Evolutionary conservation across 1,140 invertebrate species (phyloP), one percentile per base, ranked within the genome.

Genomic region (Penaeus chinensis): DNA sequence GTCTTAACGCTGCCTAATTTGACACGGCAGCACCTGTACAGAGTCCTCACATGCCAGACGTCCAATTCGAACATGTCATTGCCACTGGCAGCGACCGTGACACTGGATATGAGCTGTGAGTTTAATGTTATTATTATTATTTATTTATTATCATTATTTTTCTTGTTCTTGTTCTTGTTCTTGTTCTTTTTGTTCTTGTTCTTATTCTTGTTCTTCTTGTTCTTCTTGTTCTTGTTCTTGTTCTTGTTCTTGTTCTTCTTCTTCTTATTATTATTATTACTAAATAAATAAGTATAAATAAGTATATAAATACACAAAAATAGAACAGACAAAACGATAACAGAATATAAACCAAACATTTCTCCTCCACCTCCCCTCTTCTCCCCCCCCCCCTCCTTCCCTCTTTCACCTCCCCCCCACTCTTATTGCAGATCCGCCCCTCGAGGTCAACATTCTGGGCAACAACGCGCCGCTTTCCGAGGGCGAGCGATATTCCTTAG

Each of bases 21-120:
- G n/a, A 88, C 89, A 18, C 83, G 91, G 22, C 84, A 89, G 4
- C 91, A 92, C 74, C 88, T 92, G 24, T 84, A 90, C 37, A 84
- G 89, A 7, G 85, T 77, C 20, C 77, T 91, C 19, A 91, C 90
- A 10, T 92, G 91, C 82, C 91, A 90, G 82, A 91, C 91, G 0
- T 89, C 89, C 5, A 92, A 92, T 74, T 91, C 91, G 24, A 91
- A 91, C 77, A 87, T 92, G 27, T 90, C 90, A 16, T 76, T 84
- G n/a, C 89, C 90, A 0, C 32, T 37, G 3, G 54, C 76, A 20
- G 74, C 84, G 7, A 85, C 84, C 22, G 84, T 85, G 42, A 85
- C 84, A 63, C 42, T 85, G 22, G 84, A 85, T 27, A 88, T 88
- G 82, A 88, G 81, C 74, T 88, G 87, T 88, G 62, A 88, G 87